phyloP scores from a whole-genome alignment of 2,888 invertebrate species.

The Drosophila longiperda region DNA sequence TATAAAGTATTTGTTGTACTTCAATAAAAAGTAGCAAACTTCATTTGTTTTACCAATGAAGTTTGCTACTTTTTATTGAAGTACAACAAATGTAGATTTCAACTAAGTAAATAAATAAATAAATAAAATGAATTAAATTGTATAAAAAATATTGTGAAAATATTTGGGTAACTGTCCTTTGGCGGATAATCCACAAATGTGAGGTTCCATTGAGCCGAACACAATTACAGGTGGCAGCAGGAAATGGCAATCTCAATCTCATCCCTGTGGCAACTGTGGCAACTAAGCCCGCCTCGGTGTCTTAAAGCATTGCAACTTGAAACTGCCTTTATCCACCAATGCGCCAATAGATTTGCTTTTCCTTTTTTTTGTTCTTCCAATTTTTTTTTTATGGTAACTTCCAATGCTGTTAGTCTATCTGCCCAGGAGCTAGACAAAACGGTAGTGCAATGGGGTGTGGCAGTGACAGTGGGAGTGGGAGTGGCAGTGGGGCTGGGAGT shows the following conservation, averaged over 20 bases:
- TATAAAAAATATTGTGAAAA: neutral
- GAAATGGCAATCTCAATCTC: neutral
- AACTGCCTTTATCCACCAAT: slow-evolving; percentile 21
- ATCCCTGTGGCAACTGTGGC: neutral
- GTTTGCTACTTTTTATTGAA: neutral
- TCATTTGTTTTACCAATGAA: too few species aligned
- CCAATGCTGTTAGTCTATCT: slow-evolving; percentile 8
- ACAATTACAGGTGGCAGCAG: slow-evolving; percentile 9
- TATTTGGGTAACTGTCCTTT: neutral
- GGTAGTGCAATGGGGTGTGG: neutral
- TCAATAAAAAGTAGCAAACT: too few species aligned
- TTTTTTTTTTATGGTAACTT: slow-evolving; percentile 1
- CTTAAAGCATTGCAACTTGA: slow-evolving; percentile 13
- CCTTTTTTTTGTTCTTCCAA: neutral
- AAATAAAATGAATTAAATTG: too few species aligned
- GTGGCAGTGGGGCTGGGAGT: neutral
- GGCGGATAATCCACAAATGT: neutral
- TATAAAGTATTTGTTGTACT: too few species aligned
- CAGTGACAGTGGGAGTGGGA: too few species aligned
- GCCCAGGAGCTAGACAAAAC: slow-evolving; percentile 20
- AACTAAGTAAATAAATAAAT: too few species aligned
- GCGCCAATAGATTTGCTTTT: slow-evolving; percentile 34
- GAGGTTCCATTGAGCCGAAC: neutral
- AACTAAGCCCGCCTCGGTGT: neutral
- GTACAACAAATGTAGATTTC: neutral